Evolutionary conservation across 2,888 invertebrate species (phyloP), one percentile per base, ranked within the genome.

Genomic region (Parelbella ahira): DNA sequence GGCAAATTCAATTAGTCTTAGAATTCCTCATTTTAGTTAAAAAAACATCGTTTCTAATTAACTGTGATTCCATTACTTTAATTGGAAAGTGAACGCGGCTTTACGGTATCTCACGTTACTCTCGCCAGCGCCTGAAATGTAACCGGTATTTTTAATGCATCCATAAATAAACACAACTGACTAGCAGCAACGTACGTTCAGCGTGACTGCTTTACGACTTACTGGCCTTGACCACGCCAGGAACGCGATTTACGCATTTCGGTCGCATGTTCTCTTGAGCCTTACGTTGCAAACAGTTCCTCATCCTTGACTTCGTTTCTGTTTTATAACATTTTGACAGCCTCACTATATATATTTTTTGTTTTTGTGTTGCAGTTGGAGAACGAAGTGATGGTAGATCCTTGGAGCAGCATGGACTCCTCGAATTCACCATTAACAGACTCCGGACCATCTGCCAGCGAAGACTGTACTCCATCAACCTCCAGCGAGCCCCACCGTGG

Each of bases 381-480:
- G 80, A 87, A 87, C 83, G 88, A 87, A 82, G 84, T 88, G 55
- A 86, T 84, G 83, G 78, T 86, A 73, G 88, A 88, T 74, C 80
- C 84, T 45, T 88, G 87, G 88, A 88, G 86, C 84, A 88, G 86
- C 54, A 88, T 88, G 88, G 88, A 88, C 73, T 88, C 87, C 48
- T 82, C 87, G 51, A 86, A 84, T 70, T 88, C 88, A 50, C 87
- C 88, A 57, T 69, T 87, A 65, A 88, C 87, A 57, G 87, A 88
- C 60, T 88, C 88, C 49, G 88, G 76, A 62, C 86, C 88, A 30
- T 86, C 87, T 50, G 88, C 83, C 61, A 87, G 83, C 64, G 86
- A 83, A 58, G 88, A 86, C 63, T 86, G 83, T 70, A 78, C 80
- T 51, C 84, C 86, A 20, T 84, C 86, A 30, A 82, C 86, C 37